Percentiles rank a stretch among this genome's conserved stretches.
Evolutionary conservation across 2,888 invertebrate species (phyloP).

Genomic region (Acronicta leporina): DNA sequence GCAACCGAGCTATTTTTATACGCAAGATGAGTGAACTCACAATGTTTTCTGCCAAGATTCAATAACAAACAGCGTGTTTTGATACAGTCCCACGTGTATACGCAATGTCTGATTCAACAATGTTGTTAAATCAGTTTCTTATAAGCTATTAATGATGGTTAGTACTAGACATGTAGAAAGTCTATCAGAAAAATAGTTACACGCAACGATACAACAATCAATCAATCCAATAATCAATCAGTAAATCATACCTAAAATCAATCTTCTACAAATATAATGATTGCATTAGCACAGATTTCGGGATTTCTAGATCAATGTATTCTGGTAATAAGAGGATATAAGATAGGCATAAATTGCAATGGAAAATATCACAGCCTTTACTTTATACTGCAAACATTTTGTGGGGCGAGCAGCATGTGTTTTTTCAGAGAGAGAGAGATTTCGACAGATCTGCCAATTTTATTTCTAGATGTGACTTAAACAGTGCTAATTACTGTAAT

Average conservation of each 20-base stretch:
- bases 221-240: too few relatives aligned
- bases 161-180: background rate
- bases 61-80: conserved; percentile 45
- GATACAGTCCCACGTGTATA: conserved; percentile 20
- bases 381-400: too few relatives aligned
- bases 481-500: conserved; percentile 24
- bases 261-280: too few relatives aligned
- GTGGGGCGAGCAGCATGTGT: too few relatives aligned
- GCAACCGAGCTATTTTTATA: conserved; percentile 48
- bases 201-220: too few relatives aligned
- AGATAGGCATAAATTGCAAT: too few relatives aligned
- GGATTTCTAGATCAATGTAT: too few relatives aligned
- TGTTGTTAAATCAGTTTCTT: background rate
- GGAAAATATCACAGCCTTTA: too few relatives aligned
- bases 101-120: conserved; percentile 20
- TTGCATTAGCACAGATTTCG: too few relatives aligned
- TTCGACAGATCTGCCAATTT: conserved; percentile 15
- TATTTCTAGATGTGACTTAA: conserved; percentile 38
- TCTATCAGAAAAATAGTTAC: too few relatives aligned
- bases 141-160: background rate
- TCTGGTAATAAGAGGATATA: too few relatives aligned
- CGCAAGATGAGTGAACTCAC: conserved; percentile 48
- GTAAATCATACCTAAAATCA: too few relatives aligned
- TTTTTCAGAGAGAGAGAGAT: background rate
- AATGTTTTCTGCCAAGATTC: conserved; percentile 56